Evolutionary conservation across 2,888 invertebrate genomes (phyloP).

Genomic region (Galerucella nymphaeae): DNA sequence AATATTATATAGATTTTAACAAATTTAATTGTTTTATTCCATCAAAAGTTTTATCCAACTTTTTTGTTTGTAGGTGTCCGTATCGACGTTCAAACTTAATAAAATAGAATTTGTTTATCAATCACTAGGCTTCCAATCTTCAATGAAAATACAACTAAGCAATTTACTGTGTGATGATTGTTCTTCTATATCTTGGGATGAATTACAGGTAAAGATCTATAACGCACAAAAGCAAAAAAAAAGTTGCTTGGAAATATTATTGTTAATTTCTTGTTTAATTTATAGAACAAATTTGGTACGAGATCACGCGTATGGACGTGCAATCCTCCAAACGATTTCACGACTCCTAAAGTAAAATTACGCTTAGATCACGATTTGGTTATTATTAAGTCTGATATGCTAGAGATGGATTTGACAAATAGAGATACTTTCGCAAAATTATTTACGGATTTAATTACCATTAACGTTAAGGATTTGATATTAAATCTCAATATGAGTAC

Average conservation of each 20-base stretch:
- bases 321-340: slow-evolving; percentile 67
- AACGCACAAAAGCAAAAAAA: no score
- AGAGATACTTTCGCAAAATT: slow-evolving; percentile 64
- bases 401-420: slow-evolving; percentile 63
- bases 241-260: background rate
- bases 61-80: slow-evolving; percentile 64
- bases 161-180: slow-evolving; percentile 85
- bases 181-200: slow-evolving; percentile 91
- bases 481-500: slow-evolving; percentile 84
- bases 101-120: slow-evolving; percentile 80
- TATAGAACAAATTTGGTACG: slow-evolving; percentile 83
- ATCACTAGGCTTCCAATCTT: slow-evolving; percentile 74
- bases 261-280: slow-evolving; percentile 16
- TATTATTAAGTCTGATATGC: slow-evolving; percentile 59
- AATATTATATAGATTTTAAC: no score
- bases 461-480: slow-evolving; percentile 74
- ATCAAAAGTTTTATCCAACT: no score
- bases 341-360: slow-evolving; percentile 70
- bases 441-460: slow-evolving; percentile 70
- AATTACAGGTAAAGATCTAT: slow-evolving; percentile 96
- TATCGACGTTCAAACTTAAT: slow-evolving; percentile 76
- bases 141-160: slow-evolving; percentile 76
- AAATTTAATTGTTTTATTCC: no score
- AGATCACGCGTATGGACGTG: slow-evolving; percentile 85
- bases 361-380: slow-evolving; percentile 72